Base-by-base conservation (phyloP, 2,888 invertebrate genomes). In the Cylindroiulus punctatus region DNA sequence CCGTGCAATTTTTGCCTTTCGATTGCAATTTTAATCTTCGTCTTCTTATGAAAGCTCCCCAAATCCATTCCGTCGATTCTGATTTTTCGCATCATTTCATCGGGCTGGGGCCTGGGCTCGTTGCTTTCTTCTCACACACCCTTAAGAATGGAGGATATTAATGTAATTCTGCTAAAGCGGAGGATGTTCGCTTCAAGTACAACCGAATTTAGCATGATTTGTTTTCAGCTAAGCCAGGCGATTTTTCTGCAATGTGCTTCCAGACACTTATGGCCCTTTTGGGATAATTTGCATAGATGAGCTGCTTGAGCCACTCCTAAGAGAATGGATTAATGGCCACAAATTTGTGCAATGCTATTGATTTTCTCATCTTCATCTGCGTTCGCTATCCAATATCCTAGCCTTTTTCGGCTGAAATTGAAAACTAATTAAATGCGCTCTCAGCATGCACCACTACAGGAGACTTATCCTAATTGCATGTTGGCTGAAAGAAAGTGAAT, bases 201-300 rank as follows among this genome's bases (percentile, higher is more conserved):
- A 65, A 65, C 26, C 26, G 5, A 65, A 26, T 65, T 65, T 65
- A 65, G 65, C 65, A 65, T 65, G 26, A 65, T 65, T 65, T 65
- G 65, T 65, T 65, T 65, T 65, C 65, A 26, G 65, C 65, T 65
- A 65, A 65, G 65, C 26, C 65, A 65, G 65, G n/a, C 57, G 19
- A 26, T 57, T 57, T 57, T 57, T 57, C 57, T n/a, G n/a, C 57
- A 19, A 3, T 65, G n/a, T 65, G 26, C 7, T 65, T 22, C 12
- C 26, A 65, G 65, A 65, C 65, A 65, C 26, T 65, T 65, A 65
- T 22, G 5, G 4, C 22, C 65, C 22, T 65, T 10, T 26, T 65
- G 65, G 65, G 65, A 65, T 65, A 65, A 65, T 65, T 65, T 65
- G 65, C 65, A 65, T 65, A 65, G 65, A 65, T 65, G 65, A 65